These are phyloP conservation scores for Rhabdophis nuchalis DNA, from an alignment of 2,797 vertebrate genomes.

Conservation along the genomic window DNA sequence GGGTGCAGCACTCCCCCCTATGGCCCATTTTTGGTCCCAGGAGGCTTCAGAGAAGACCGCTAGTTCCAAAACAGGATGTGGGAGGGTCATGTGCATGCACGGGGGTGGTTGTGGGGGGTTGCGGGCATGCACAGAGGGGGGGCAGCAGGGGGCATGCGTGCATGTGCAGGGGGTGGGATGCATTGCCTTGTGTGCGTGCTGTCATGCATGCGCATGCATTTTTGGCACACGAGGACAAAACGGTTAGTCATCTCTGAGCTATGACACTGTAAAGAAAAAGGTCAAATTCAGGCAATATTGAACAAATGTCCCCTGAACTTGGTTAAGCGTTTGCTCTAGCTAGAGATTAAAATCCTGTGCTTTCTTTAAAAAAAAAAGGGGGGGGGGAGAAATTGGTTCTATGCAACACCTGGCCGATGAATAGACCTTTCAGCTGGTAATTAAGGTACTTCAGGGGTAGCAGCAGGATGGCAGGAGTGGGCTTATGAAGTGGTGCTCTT, in stretches of 20 bases:
- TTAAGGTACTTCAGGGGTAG: slow-evolving; percentile 44
- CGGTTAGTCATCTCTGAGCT: not conserved
- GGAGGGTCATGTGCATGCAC: too few species aligned
- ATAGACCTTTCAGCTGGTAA: slow-evolving; percentile 53
- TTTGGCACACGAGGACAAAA: too few species aligned
- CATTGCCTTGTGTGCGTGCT: too few species aligned
- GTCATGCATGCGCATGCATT: too few species aligned
- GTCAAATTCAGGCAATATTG: slow-evolving; percentile 29
- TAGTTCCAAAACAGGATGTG: too few species aligned
- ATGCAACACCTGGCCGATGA: slow-evolving; percentile 58
- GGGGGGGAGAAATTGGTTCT: slow-evolving; percentile 1
- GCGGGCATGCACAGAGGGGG: too few species aligned
- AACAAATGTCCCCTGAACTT: slow-evolving; percentile 21
- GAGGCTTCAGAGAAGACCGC: too few species aligned
- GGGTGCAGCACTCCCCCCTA: too few species aligned
- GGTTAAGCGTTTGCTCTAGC: slow-evolving; percentile 30
- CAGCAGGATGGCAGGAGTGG: slow-evolving; percentile 35
- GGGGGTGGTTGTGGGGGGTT: too few species aligned
- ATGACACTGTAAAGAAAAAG: slow-evolving; percentile 17
- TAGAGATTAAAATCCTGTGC: not conserved
- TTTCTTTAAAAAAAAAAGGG: not conserved
- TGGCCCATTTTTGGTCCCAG: too few species aligned
- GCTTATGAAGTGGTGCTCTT: not conserved
- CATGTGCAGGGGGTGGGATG: too few species aligned
- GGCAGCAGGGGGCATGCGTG: too few species aligned